Conservation (phyloP, 2,888 invertebrate species). For the Tachystola acroxantha region DNA sequence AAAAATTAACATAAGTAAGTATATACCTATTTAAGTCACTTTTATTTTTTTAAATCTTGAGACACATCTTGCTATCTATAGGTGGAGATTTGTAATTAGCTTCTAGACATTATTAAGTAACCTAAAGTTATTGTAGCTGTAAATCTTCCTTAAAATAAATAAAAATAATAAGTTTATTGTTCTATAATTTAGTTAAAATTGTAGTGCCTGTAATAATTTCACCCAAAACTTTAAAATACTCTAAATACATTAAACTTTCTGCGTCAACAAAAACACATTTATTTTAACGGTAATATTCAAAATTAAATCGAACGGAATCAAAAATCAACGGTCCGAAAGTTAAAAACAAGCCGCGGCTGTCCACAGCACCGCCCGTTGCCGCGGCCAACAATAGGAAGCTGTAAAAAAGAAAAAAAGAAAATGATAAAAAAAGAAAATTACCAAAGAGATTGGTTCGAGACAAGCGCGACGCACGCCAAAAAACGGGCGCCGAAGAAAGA, state of each 20-base stretch:
- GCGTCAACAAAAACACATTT: slow-evolving; percentile 30
- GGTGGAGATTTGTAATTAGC: too few species aligned
- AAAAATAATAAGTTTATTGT: too few species aligned
- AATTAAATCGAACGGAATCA: slow-evolving; percentile 35
- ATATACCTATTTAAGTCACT: too few species aligned
- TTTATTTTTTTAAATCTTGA: too few species aligned
- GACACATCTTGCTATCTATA: too few species aligned
- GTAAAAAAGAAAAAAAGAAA: slow-evolving; percentile 19
- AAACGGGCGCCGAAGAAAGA: slow-evolving; percentile 43
- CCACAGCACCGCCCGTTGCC: slow-evolving; percentile 27
- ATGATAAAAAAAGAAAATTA: slow-evolving; percentile 26
- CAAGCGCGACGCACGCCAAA: slow-evolving; percentile 48
- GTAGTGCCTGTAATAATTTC: too few species aligned
- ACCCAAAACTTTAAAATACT: too few species aligned
- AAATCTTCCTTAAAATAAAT: too few species aligned
- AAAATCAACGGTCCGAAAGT: slow-evolving; percentile 48
- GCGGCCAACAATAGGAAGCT: slow-evolving; percentile 39
- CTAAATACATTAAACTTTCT: neutral
- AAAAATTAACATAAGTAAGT: too few species aligned
- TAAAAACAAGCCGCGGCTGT: slow-evolving; percentile 40
- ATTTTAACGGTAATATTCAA: slow-evolving; percentile 35
- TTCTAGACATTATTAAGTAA: too few species aligned
- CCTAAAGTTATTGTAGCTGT: too few species aligned
- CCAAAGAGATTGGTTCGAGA: slow-evolving; percentile 46
- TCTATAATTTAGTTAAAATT: too few species aligned